These are phyloP conservation scores for Muntiacus muntjak DNA, from an alignment of 2,113 vertebrate species.

Conservation along the genomic window DNA sequence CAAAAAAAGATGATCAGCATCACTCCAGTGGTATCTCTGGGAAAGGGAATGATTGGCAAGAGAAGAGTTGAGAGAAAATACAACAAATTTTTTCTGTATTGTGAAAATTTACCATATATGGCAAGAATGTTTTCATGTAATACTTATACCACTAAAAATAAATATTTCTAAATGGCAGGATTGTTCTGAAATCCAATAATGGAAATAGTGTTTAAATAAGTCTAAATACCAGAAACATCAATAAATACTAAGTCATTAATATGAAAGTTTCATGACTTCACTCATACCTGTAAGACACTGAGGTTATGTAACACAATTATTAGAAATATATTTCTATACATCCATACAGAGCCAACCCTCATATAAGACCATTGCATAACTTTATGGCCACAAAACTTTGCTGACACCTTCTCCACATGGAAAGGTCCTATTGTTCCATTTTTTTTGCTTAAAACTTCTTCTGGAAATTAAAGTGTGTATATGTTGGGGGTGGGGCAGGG, in stretches of 20 bases:
- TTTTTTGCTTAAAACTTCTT: conserved; percentile 39
- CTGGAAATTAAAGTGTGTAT: neutral
- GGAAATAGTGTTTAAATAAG: neutral
- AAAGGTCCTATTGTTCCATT: neutral
- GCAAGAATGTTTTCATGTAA: neutral
- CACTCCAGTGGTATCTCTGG: neutral
- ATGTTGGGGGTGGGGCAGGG: neutral
- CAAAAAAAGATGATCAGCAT: neutral
- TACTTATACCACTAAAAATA: neutral
- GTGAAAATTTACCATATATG: neutral
- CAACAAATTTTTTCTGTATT: neutral
- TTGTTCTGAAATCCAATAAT: neutral
- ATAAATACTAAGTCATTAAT: conserved; percentile 10
- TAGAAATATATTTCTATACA: conserved; percentile 18
- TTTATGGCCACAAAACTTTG: conserved; percentile 18
- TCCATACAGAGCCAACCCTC: neutral
- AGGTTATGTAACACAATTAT: conserved; percentile 35
- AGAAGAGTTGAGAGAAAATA: neutral
- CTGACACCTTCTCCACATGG: neutral
- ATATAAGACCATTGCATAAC: neutral
- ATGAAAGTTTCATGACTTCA: conserved; percentile 9
- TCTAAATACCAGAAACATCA: neutral
- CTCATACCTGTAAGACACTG: neutral
- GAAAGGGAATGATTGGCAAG: neutral
- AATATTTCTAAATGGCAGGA: neutral